These are phyloP conservation scores for Eristalis intricaria DNA, from an alignment of 2,888 invertebrate species.

Conservation along the genomic window DNA sequence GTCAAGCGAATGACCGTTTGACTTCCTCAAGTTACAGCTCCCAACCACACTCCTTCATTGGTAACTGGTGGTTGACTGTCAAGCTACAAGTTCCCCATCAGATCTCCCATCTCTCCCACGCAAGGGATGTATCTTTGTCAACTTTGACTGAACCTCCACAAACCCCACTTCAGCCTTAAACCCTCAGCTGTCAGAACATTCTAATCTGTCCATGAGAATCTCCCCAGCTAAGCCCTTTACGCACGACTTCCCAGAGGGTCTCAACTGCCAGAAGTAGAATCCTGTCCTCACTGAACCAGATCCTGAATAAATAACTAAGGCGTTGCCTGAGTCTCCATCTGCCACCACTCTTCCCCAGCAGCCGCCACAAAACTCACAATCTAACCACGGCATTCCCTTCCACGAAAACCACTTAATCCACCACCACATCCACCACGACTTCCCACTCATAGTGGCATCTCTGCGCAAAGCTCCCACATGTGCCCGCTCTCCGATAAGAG, in stretches of 20 bases:
- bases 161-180: not conserved
- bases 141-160: not conserved
- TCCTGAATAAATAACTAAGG: not conserved
- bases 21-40: too few relatives aligned
- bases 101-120: too few relatives aligned
- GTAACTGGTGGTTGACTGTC: too few relatives aligned
- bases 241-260: not conserved
- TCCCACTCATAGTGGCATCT: not conserved
- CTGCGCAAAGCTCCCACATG: constrained; percentile 46
- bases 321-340: not conserved
- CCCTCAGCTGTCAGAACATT: not conserved
- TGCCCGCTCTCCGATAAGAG: constrained; percentile 17
- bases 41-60: too few relatives aligned
- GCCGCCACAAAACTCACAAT: not conserved
- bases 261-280: not conserved
- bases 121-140: too few relatives aligned
- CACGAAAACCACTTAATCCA: not conserved
- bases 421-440: not conserved
- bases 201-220: not conserved
- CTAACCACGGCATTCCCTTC: not conserved
- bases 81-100: too few relatives aligned
- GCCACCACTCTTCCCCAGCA: too few relatives aligned
- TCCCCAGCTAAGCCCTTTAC: not conserved
- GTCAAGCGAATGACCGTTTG: too few relatives aligned
- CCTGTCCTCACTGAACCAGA: not conserved